Evolutionary conservation across 2,888 invertebrate genomes (phyloP).

Genomic region (Drosophila tanythrix): DNA sequence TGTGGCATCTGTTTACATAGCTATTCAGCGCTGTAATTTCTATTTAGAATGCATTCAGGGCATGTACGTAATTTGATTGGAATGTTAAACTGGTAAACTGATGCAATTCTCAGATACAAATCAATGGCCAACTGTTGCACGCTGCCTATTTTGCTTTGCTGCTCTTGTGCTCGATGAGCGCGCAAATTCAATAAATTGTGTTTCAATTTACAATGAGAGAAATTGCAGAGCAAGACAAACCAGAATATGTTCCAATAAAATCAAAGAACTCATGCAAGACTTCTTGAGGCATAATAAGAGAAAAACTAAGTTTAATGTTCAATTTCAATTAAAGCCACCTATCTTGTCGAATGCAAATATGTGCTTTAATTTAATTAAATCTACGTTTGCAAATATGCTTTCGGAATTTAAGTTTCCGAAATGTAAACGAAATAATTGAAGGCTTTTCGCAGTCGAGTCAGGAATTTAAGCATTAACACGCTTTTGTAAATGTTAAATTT

Average conservation of each 20-base stretch:
- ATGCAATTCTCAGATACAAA: slow-evolving; percentile 52
- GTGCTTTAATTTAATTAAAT: slow-evolving; percentile 30
- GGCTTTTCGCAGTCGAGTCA: slow-evolving; percentile 25
- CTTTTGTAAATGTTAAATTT: slow-evolving; percentile 50
- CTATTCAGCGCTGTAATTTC: slow-evolving; percentile 6
- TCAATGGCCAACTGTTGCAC: slow-evolving; percentile 64
- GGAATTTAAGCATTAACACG: slow-evolving; percentile 45
- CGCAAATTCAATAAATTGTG: slow-evolving; percentile 72
- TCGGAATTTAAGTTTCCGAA: slow-evolving; percentile 25
- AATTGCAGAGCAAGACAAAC: slow-evolving; percentile 19
- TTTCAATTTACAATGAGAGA: slow-evolving; percentile 48
- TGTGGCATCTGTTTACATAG: slow-evolving; percentile 37
- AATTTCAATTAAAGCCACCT: slow-evolving; percentile 26
- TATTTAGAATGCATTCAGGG: slow-evolving; percentile 27
- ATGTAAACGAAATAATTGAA: slow-evolving; percentile 21
- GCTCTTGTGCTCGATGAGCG: slow-evolving; percentile 34
- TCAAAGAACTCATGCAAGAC: background rate
- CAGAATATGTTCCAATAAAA: background rate
- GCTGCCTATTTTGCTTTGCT: slow-evolving; percentile 15
- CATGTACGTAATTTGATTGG: slow-evolving; percentile 50
- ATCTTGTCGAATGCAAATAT: slow-evolving; percentile 18
- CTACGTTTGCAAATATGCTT: slow-evolving; percentile 29
- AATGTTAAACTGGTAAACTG: slow-evolving; percentile 50
- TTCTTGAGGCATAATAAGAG: background rate
- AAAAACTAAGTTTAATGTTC: slow-evolving; percentile 15